Evolutionary conservation across 2,888 invertebrate species (phyloP), one percentile per base, ranked within the genome.

Genomic region (Mythimna pallens): DNA sequence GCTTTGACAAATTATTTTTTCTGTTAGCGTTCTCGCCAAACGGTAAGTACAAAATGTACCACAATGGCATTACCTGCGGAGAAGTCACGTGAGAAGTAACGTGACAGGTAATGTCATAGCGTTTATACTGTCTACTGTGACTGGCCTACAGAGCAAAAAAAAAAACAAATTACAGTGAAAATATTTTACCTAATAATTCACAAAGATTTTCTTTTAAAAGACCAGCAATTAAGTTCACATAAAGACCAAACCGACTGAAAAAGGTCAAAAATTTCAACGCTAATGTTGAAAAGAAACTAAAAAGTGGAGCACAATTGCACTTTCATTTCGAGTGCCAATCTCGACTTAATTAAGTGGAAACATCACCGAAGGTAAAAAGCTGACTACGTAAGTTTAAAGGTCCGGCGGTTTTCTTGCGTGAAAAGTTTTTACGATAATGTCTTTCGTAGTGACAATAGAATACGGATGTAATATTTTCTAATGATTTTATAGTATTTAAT

Each of bases 261-360:
- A 65, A 70, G 59, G 59, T 54, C 58, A 66, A 40, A 52, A 57
- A 40, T 61, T 50, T 25, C 9, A 20, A 50, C 25, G 34, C 55
- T 30, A 72, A 67, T 52, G 59, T 58, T 34, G 25, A 34, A 70
- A 68, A 43, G 3, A 61, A 70, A 64, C 43, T 30, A 47, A 65
- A 79, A 82, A 67, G 40, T 47, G 62, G 52, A 63, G 62, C 47
- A 62, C 43, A 65, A 65, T 63, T 67, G 65, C 62, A 70, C 14
- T 70, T 67, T 20, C 55, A 70, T 76, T 68, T 58, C n/a, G 30
- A 68, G 59, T 58, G 50, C 54, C 65, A 76, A 80, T 70, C 68
- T 65, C 58, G 20, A 62, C 54, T 70, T 73, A 80, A 83, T 80
- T 80, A 76, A 73, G 69, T 66, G 63, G 65, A 50, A 70, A 73